Percentiles rank a stretch among this genome's conserved stretches.
These are phyloP conservation scores for Pseudopleuronectes americanus DNA, from an alignment of 2,797 vertebrate genomes.

Conservation along the genomic window DNA sequence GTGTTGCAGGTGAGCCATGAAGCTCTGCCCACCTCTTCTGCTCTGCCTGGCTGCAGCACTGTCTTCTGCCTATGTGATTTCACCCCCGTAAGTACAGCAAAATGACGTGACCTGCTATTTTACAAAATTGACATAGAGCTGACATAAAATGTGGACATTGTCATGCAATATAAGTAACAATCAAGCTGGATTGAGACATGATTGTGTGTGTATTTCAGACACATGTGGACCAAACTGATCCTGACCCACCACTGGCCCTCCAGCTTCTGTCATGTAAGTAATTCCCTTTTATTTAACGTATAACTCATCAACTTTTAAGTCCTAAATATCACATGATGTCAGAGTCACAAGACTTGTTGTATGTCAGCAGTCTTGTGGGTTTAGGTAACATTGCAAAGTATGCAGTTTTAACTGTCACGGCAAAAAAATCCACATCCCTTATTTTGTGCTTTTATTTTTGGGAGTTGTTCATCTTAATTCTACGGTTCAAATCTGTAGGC, in stretches of 20 bases:
- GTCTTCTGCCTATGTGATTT: slow-evolving; percentile 51
- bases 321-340: slow-evolving; percentile 37
- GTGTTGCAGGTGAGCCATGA: slow-evolving; percentile 64
- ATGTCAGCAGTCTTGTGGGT: slow-evolving; percentile 15
- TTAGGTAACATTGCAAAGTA: neutral
- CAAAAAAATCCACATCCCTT: neutral
- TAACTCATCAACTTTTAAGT: neutral
- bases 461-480: no score
- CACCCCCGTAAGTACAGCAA: slow-evolving; percentile 61
- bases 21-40: slow-evolving; percentile 38
- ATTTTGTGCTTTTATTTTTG: neutral
- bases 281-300: neutral
- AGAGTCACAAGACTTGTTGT: slow-evolving; percentile 37
- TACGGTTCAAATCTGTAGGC: no score
- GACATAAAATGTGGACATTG: neutral
- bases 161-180: neutral
- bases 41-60: slow-evolving; percentile 59
- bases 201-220: slow-evolving; percentile 60
- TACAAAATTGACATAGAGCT: neutral
- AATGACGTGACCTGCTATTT: neutral
- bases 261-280: slow-evolving; percentile 82
- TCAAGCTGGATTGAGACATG: neutral
- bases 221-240: slow-evolving; percentile 83
- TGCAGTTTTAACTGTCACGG: neutral
- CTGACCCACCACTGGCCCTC: slow-evolving; percentile 86